Evolutionary conservation across 1,140 invertebrate species (phyloP), one percentile per base, ranked within the genome.

Genomic region (Agrypnia vestita): DNA sequence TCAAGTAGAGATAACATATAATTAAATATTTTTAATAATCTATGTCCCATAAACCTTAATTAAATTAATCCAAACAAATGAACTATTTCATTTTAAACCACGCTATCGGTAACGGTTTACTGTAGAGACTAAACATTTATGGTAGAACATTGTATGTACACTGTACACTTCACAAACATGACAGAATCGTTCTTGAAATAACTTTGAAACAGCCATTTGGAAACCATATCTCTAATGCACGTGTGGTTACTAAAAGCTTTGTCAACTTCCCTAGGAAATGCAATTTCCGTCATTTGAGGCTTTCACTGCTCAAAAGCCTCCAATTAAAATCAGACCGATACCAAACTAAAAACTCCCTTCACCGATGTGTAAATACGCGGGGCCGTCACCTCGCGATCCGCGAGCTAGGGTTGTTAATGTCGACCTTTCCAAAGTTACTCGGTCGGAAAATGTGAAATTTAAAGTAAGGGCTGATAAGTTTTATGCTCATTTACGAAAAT

Each of bases 241-340:
- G 71, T 47, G 25, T 55, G 71, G 8, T 74, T 19, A n/a, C 21
- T 56, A 56, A 74, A 74, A 74, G 71, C 71, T 56, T 56, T 74
- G 21, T 44, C 19, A 55, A 74, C 51, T 74, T 74, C 51, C 47
- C 19, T 15, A 51, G 74, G 59, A 76, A 76, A 62, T 62, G 74
- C 46, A 76, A 76, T 76, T 76, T 76, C 74, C 47, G 55, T 61
- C 74, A 76, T 76, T 46, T 19, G 46, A 76, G 47, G 46, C 74
- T 47, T 62, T 62, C 59, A 64, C 55, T 46, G 46, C 56, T 62
- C 56, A 76, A 76, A 76, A 76, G 71, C 74, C 17, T 25, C 74
- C 74, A 76, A 76, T 76, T 76, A 76, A 75, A 76, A 73, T 53
- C 67, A 46, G 53, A 11, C 71, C 51, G 15, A 74, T 74, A 64